Evolutionary conservation across 2,113 vertebrate genomes (phyloP).

Genomic region (Tamias sibiricus): DNA sequence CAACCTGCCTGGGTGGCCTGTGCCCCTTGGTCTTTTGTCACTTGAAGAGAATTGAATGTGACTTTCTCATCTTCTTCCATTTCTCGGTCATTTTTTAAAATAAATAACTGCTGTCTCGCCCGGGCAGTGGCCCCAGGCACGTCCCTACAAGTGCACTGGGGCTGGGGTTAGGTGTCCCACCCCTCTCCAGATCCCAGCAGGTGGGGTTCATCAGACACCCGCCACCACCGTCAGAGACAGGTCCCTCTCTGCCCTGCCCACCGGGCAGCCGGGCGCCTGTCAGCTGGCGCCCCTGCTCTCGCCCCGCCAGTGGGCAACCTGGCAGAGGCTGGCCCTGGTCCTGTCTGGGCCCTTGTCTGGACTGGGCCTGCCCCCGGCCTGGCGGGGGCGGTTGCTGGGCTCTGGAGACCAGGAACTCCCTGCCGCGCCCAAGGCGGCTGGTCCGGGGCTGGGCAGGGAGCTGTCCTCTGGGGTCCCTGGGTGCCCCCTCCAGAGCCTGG

Average conservation of each 20-base stretch:
- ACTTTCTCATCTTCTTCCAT: background rate
- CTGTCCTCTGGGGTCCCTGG: background rate
- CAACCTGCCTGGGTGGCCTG: background rate
- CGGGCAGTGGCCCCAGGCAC: background rate
- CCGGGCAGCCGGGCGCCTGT: too few relatives aligned
- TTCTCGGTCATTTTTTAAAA: background rate
- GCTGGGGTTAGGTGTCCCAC: background rate
- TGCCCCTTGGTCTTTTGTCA: background rate
- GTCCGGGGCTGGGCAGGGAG: background rate
- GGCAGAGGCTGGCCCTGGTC: background rate
- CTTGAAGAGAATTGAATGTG: background rate
- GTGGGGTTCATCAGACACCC: background rate
- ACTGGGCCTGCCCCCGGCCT: background rate
- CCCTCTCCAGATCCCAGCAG: too few relatives aligned
- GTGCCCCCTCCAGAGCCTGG: background rate
- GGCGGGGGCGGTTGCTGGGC: background rate
- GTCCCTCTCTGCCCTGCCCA: background rate
- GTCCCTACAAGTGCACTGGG: background rate
- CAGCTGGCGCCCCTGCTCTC: too few relatives aligned
- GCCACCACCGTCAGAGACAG: background rate
- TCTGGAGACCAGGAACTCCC: background rate
- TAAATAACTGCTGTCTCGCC: background rate
- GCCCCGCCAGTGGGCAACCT: too few relatives aligned
- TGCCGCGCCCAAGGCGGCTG: background rate
- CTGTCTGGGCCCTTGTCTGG: background rate